phyloP scores from a whole-genome alignment of 2,113 vertebrate species.

The Dissostichus mawsoni region DNA sequence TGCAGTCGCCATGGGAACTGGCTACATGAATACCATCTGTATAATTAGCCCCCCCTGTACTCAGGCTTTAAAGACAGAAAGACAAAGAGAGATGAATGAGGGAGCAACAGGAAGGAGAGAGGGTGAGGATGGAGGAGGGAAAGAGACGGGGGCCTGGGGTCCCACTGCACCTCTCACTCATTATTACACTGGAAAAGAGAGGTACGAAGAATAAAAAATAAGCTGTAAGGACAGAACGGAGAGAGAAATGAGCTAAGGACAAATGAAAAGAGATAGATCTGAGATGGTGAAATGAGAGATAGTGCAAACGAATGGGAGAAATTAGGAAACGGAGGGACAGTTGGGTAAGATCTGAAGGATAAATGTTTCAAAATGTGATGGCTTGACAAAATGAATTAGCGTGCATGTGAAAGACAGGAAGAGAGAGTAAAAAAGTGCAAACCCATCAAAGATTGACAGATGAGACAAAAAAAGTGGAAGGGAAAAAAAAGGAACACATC shows the following conservation, averaged over 20 bases:
- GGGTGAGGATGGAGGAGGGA: neutral
- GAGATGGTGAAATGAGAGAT: conserved; percentile 6
- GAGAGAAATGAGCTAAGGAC: conserved; percentile 23
- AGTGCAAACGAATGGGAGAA: conserved; percentile 4
- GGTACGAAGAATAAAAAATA: neutral
- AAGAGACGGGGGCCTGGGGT: conserved; percentile 14
- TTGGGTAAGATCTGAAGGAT: conserved; percentile 12
- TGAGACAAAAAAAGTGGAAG: neutral
- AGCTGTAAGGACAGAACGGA: neutral
- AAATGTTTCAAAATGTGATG: conserved; percentile 12
- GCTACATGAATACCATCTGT: conserved; percentile 61
- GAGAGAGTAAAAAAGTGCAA: conserved; percentile 18
- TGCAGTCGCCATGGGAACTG: conserved; percentile 72
- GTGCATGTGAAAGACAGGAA: conserved; percentile 19
- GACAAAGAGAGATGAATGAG: conserved; percentile 40
- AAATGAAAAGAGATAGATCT: conserved; percentile 3
- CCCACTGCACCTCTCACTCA: conserved; percentile 27
- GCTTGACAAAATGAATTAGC: conserved; percentile 24
- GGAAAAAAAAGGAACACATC: neutral
- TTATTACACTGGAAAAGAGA: conserved; percentile 32
- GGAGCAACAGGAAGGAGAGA: conserved; percentile 19
- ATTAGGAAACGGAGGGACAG: neutral
- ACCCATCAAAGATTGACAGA: conserved; percentile 33
- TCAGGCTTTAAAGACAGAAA: conserved; percentile 38
- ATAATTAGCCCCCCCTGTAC: conserved; percentile 48